phyloP scores from a whole-genome alignment of 92 coral and sea anemone species.

The Phenganax marumi region DNA sequence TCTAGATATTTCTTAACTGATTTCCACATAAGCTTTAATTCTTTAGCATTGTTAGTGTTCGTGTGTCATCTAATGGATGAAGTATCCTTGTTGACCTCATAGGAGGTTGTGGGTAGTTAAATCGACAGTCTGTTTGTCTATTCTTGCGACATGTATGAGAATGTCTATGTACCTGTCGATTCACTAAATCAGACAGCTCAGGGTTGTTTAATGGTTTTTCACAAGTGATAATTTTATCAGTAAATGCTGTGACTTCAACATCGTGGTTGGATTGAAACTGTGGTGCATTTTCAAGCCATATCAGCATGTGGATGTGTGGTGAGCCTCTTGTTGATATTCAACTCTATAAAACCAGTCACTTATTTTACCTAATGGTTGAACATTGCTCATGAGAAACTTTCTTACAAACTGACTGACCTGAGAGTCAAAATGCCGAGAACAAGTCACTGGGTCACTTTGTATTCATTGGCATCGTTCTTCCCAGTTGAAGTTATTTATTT shows the following conservation, averaged over 20 bases:
- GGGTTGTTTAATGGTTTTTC: no score
- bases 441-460: no score
- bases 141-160: slow-evolving; percentile 59
- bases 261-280: no score
- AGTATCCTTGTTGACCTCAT: slow-evolving; percentile 28
- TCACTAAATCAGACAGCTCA: no score
- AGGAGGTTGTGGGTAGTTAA: no score
- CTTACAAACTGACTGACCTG: slow-evolving; percentile 56
- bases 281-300: no score
- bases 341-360: no score
- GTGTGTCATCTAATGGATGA: slow-evolving; percentile 20
- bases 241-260: no score
- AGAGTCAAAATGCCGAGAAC: slow-evolving; percentile 54
- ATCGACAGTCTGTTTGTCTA: slow-evolving; percentile 47
- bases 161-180: no score
- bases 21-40: slow-evolving; percentile 45
- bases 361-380: slow-evolving; percentile 50
- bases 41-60: slow-evolving; percentile 6
- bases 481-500: slow-evolving; percentile 60
- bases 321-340: no score
- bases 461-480: slow-evolving; percentile 53
- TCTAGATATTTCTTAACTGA: slow-evolving; percentile 47
- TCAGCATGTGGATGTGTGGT: no score
- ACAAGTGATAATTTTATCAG: no score
- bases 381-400: slow-evolving; percentile 56